Percentiles rank a stretch among this genome's conserved stretches.
Conservation (phyloP, 1,140 invertebrate genomes). For the Eueides isabella region DNA sequence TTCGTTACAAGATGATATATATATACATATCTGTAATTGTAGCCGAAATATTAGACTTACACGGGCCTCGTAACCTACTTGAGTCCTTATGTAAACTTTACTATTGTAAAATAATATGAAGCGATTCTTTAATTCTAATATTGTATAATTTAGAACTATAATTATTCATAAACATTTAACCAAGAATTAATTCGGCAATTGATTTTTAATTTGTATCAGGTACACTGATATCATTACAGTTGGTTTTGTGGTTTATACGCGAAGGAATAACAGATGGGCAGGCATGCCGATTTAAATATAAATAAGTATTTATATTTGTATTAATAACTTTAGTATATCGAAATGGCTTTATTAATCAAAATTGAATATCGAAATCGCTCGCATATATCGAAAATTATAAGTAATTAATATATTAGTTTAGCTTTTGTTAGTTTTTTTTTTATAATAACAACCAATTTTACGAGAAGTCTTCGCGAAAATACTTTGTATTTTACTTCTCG, state of each 20-base stretch:
- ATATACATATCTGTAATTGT: not conserved
- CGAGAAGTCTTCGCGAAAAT: not conserved
- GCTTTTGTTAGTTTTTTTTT: not conserved
- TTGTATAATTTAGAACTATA: too few relatives aligned
- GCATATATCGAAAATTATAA: too few relatives aligned
- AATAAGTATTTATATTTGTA: too few relatives aligned
- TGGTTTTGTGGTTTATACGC: not conserved
- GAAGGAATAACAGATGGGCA: too few relatives aligned
- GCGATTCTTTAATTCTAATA: too few relatives aligned
- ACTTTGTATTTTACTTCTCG: slow-evolving; percentile 28
- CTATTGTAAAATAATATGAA: not conserved
- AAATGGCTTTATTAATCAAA: too few relatives aligned
- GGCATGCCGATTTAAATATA: too few relatives aligned
- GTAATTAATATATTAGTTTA: too few relatives aligned
- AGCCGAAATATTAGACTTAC: not conserved
- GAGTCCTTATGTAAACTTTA: not conserved
- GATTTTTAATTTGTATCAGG: not conserved
- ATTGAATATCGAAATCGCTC: too few relatives aligned
- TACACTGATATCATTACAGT: not conserved
- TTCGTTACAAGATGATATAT: slow-evolving; percentile 21
- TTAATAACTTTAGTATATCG: too few relatives aligned
- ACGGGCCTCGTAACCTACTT: not conserved
- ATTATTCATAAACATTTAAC: not conserved
- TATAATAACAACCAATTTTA: not conserved
- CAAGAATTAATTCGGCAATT: not conserved